Conservation (phyloP, 2,797 vertebrate species). For the Otus scops region DNA sequence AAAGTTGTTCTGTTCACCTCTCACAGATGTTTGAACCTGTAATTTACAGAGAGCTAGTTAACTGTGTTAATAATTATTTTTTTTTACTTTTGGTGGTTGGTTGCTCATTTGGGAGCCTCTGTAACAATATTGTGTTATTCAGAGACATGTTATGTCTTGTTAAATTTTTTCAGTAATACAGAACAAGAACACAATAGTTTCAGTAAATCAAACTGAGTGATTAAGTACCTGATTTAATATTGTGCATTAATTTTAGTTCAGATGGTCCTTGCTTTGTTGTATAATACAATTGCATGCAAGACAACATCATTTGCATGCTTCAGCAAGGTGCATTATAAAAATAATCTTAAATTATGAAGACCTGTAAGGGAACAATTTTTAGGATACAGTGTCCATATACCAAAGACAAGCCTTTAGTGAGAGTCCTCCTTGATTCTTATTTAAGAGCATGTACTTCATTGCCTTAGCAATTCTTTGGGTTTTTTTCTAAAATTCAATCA, state of each 20-base stretch:
- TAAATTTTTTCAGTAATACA: slow-evolving; percentile 50
- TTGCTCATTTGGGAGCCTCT: too few species aligned
- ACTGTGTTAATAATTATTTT: too few species aligned
- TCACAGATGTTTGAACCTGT: too few species aligned
- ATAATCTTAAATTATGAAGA: slow-evolving; percentile 65
- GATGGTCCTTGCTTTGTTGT: slow-evolving; percentile 20
- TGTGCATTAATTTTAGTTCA: slow-evolving; percentile 50
- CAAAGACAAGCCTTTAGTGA: slow-evolving; percentile 45
- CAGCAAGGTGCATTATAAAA: slow-evolving; percentile 53
- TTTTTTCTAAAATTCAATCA: slow-evolving; percentile 9
- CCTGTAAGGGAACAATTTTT: slow-evolving; percentile 1
- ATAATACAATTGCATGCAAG: slow-evolving; percentile 1
- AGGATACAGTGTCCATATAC: slow-evolving; percentile 36
- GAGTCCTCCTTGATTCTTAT: slow-evolving; percentile 25
- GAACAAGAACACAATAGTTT: slow-evolving; percentile 68
- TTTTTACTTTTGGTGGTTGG: too few species aligned
- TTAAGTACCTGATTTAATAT: slow-evolving; percentile 59
- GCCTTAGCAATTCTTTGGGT: neutral
- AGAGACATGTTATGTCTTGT: slow-evolving; percentile 55
- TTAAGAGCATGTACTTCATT: neutral
- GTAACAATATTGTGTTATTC: neutral
- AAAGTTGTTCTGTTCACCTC: too few species aligned
- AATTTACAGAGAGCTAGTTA: too few species aligned
- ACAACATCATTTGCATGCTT: slow-evolving; percentile 50
- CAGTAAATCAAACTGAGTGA: slow-evolving; percentile 75